Evolutionary conservation across 2,797 vertebrate species (phyloP), one percentile per base, ranked within the genome.

Genomic region (Lacerta viridis): DNA sequence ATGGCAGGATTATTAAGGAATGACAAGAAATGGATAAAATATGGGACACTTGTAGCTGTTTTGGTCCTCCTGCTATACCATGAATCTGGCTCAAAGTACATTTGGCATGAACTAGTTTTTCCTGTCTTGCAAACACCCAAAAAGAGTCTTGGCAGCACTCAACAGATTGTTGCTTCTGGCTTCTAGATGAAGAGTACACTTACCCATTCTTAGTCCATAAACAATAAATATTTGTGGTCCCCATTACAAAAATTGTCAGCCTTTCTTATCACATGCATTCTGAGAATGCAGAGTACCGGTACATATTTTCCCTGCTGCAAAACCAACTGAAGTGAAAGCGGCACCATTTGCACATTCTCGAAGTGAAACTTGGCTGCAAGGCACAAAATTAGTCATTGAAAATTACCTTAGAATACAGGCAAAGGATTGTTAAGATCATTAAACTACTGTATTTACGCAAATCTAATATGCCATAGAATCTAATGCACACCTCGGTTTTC

Each of bases 221-320:
- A 68, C 68, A 85, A 76, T 33, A 83, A 55, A 71, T 84, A 75
- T 86, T 89, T 39, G n/a, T 27, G 68, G 27, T 76, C 25, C 39
- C 41, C 41, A 13, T 80, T 84, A 71, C n/a, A 39, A 81, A 76
- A 72, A 50, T 23, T 85, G 36, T 39, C 41, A 64, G 13, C 15
- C 15, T 27, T 69, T 76, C 15, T 86, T 76, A 69, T 59, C 13
- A 17, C 78, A 55, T 75, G 55, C 7, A 81, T 75, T 81, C 61
- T 74, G 78, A 76, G 59, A 75, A 68, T 41, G 55, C 41, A 74
- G 55, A 50, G 36, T 33, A 33, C 33, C 33, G 33, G 33, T 83
- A 75, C 7, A 85, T 33, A 80, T 89, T 88, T 92, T 90, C n/a
- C 76, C 88, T 87, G 36, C 36, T 29, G 59, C 25, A 50, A 86